Evolutionary conservation across 2,797 vertebrate species (phyloP).

Genomic region (Macropodus opercularis): DNA sequence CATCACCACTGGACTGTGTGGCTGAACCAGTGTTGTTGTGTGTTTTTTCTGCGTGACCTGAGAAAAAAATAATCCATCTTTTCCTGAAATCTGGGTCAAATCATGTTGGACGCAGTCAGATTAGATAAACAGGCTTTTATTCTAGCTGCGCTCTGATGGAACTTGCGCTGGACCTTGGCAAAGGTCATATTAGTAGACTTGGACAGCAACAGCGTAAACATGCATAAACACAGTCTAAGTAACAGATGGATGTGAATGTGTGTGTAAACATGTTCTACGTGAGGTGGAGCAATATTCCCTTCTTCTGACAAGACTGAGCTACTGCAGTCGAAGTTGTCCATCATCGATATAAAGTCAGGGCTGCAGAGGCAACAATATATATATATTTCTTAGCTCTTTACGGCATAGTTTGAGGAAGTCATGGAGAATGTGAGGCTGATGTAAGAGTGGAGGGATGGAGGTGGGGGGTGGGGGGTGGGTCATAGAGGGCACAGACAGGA

Average conservation of each 20-base stretch:
- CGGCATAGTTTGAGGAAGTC: no score
- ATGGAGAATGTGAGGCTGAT: constrained; percentile 17
- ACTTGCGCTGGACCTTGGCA: not conserved
- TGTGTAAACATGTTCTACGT: not conserved
- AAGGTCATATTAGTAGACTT: not conserved
- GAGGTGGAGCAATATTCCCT: constrained; percentile 35
- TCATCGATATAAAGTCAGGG: not conserved
- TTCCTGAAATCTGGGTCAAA: constrained; percentile 73
- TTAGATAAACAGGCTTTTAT: constrained; percentile 31
- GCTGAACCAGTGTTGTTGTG: not conserved
- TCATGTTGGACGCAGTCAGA: constrained; percentile 18
- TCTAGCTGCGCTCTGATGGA: not conserved
- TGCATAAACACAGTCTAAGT: constrained; percentile 5
- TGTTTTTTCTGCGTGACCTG: constrained; percentile 25
- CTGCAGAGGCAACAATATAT: not conserved
- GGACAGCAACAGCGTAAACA: constrained; percentile 17
- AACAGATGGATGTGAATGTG: constrained; percentile 16
- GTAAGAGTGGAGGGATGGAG: constrained; percentile 8
- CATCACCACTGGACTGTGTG: constrained; percentile 10
- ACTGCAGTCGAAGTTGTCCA: constrained; percentile 35
- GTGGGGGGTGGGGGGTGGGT: constrained; percentile 32
- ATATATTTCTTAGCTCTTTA: no score
- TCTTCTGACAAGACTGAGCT: constrained; percentile 37
- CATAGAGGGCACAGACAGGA: constrained; percentile 67
- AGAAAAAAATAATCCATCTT: constrained; percentile 60